phyloP scores from a whole-genome alignment of 2,797 vertebrate species.

The Artibeus lituratus region DNA sequence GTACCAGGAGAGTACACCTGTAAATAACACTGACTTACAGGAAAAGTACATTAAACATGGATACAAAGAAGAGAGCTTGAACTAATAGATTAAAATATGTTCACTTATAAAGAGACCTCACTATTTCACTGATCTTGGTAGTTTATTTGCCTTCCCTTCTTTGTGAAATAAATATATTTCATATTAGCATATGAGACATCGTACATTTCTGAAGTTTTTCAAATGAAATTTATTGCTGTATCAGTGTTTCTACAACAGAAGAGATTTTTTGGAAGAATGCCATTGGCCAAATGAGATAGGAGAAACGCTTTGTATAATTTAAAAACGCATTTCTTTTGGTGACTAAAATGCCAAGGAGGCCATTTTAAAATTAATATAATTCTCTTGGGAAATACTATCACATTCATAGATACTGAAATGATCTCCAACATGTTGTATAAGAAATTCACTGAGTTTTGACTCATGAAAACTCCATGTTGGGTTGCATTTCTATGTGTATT shows the following conservation, averaged over 20 bases:
- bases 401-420: not conserved
- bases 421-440: not conserved
- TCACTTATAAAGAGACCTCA: not conserved
- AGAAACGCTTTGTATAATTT: slow-evolving; percentile 52
- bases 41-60: slow-evolving; percentile 12
- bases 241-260: slow-evolving; percentile 53
- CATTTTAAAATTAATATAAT: slow-evolving; percentile 35
- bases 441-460: slow-evolving; percentile 30
- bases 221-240: slow-evolving; percentile 19
- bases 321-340: slow-evolving; percentile 54
- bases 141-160: not conserved
- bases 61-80: slow-evolving; percentile 1
- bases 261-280: slow-evolving; percentile 67
- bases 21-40: slow-evolving; percentile 45
- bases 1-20: not conserved
- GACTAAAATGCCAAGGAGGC: slow-evolving; percentile 13
- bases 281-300: slow-evolving; percentile 36
- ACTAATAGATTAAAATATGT: not conserved
- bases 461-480: not conserved
- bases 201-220: slow-evolving; percentile 40
- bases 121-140: not conserved
- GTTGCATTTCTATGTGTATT: slow-evolving; percentile 20
- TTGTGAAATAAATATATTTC: slow-evolving; percentile 52
- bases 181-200: not conserved
- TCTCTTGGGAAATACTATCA: not conserved